These are phyloP conservation scores for Cenopis cana DNA, from an alignment of 2,888 invertebrate genomes.

Conservation along the genomic window DNA sequence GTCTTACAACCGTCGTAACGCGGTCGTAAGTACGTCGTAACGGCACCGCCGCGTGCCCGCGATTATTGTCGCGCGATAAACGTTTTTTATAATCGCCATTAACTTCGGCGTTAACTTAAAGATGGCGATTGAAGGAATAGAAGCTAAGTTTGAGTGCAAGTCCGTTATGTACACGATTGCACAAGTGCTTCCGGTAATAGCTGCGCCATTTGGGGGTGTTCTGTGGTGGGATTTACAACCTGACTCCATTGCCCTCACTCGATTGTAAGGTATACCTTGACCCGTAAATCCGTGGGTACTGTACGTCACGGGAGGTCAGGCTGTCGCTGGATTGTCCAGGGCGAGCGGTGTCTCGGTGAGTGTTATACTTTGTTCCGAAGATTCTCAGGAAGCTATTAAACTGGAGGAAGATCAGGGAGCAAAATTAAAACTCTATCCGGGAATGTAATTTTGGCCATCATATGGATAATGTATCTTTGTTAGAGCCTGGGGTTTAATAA, in stretches of 20 bases:
- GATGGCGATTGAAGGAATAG: constrained; percentile 7
- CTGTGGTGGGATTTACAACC: neutral
- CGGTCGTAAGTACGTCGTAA: constrained; percentile 17
- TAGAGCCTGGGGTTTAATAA: no score
- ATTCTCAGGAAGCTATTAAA: constrained; percentile 2
- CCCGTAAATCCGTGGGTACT: neutral
- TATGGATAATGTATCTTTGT: neutral
- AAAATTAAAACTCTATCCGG: neutral
- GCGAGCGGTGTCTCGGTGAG: no score
- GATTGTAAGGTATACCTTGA: neutral
- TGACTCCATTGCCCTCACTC: neutral
- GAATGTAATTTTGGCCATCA: neutral
- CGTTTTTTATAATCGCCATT: constrained; percentile 32
- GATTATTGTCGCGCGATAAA: constrained; percentile 26
- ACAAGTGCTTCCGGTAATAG: constrained; percentile 13
- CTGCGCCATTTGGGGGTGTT: constrained; percentile 7
- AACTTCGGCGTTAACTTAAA: constrained; percentile 26
- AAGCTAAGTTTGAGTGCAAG: constrained; percentile 6
- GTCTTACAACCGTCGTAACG: constrained; percentile 16
- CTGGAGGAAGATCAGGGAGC: neutral
- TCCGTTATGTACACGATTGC: neutral
- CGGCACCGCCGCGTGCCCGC: constrained; percentile 30
- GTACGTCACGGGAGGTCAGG: neutral
- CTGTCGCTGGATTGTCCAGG: neutral
- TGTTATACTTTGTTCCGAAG: neutral